Percentiles rank a stretch among this genome's conserved stretches.
Conservation (phyloP, 2,888 invertebrate genomes). For the Gastrophysa polygoni region DNA sequence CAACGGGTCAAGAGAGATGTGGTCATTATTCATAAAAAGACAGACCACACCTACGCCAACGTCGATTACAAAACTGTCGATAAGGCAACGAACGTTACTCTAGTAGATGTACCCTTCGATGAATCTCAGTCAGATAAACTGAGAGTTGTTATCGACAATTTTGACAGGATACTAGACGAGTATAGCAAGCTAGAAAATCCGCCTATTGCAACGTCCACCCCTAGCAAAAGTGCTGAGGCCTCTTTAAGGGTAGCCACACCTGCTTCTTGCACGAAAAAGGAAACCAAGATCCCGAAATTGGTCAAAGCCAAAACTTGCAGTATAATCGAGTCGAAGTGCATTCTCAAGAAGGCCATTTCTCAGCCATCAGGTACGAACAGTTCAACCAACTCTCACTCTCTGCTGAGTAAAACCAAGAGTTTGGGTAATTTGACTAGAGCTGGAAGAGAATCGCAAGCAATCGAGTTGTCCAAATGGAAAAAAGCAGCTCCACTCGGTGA, state of each 20-base stretch:
- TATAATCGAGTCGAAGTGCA: slow-evolving; percentile 72
- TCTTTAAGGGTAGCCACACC: background rate
- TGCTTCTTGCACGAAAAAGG: slow-evolving; percentile 33
- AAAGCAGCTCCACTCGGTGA: background rate
- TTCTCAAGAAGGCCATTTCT: slow-evolving; percentile 66
- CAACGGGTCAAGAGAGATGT: slow-evolving; percentile 33
- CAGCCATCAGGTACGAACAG: slow-evolving; percentile 49
- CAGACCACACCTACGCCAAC: slow-evolving; percentile 48
- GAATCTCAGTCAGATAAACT: slow-evolving; percentile 51
- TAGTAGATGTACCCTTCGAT: slow-evolving; percentile 51
- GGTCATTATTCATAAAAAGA: slow-evolving; percentile 38
- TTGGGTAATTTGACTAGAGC: slow-evolving; percentile 40
- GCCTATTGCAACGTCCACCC: slow-evolving; percentile 30
- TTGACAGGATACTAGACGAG: slow-evolving; percentile 62
- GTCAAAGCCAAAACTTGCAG: slow-evolving; percentile 75
- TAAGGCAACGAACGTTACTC: slow-evolving; percentile 52
- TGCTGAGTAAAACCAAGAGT: slow-evolving; percentile 46
- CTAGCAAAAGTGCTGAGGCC: slow-evolving; percentile 23
- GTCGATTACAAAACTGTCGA: slow-evolving; percentile 33
- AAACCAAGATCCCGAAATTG: slow-evolving; percentile 62
- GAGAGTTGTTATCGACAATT: slow-evolving; percentile 61
- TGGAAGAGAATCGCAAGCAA: slow-evolving; percentile 6
- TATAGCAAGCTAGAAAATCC: slow-evolving; percentile 43
- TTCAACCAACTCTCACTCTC: slow-evolving; percentile 12
- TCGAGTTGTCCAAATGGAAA: background rate